A percentile compares a stretch with the other conserved stretches of the same genome.
Evolutionary conservation across 2,888 invertebrate species (phyloP).

Genomic region (Philopedon plagiatum): DNA sequence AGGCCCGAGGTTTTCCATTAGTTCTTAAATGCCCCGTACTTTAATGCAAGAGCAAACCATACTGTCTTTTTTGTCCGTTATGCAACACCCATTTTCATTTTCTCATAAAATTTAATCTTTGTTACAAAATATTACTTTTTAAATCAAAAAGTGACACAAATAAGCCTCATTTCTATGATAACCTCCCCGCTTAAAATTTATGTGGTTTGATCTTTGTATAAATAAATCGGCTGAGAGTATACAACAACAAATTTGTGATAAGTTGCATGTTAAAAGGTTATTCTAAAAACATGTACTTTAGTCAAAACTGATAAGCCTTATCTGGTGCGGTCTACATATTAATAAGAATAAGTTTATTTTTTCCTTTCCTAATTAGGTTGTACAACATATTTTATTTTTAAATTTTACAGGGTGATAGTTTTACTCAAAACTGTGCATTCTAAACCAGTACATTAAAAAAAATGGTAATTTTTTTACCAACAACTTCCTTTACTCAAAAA

Average conservation of each 20-base stretch:
- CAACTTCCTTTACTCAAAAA: too few species aligned
- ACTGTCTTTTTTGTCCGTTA: neutral
- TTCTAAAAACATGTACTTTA: slow-evolving; percentile 42
- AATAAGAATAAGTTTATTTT: slow-evolving; percentile 1
- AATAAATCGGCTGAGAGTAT: slow-evolving; percentile 32
- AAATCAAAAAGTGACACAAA: slow-evolving; percentile 6
- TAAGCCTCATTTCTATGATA: slow-evolving; percentile 8
- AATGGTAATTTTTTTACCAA: too few species aligned
- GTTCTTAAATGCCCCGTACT: too few species aligned
- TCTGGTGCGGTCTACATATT: slow-evolving; percentile 19
- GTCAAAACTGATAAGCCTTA: slow-evolving; percentile 39
- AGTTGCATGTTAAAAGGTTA: slow-evolving; percentile 40
- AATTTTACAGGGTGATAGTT: too few species aligned
- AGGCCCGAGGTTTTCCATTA: too few species aligned
- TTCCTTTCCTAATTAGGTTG: neutral
- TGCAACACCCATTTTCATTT: too few species aligned
- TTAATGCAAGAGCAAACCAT: too few species aligned
- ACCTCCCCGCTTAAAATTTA: slow-evolving; percentile 25
- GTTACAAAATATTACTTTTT: neutral
- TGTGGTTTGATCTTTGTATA: slow-evolving; percentile 41
- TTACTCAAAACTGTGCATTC: too few species aligned
- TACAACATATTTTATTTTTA: neutral
- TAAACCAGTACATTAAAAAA: too few species aligned
- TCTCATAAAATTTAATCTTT: neutral
- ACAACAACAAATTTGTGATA: slow-evolving; percentile 37